Evolutionary conservation across 2,888 invertebrate species (phyloP).

Genomic region (Antheraea assamensis): DNA sequence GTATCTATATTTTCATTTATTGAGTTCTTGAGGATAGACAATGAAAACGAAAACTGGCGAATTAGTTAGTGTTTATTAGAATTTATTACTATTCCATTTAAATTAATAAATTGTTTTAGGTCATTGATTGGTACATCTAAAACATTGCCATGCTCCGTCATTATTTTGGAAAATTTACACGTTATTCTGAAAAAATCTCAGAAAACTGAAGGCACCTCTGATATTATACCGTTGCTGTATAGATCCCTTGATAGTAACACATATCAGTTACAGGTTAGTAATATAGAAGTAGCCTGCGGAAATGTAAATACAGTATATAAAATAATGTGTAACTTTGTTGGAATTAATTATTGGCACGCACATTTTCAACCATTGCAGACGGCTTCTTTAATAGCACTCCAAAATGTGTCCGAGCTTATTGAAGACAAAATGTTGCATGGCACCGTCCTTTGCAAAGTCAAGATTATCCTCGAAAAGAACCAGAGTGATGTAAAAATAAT

Average conservation of each 20-base stretch:
- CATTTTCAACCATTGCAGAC: conserved; percentile 81
- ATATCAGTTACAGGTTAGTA: conserved; percentile 92
- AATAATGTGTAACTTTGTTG: background rate
- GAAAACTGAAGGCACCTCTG: conserved; percentile 88
- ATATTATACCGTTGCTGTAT: conserved; percentile 93
- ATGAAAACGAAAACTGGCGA: background rate
- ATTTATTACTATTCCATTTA: background rate
- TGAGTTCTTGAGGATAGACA: background rate
- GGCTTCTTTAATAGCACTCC: conserved; percentile 93
- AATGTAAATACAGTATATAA: background rate
- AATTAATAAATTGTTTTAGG: conserved; percentile 62
- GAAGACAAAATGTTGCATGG: conserved; percentile 91
- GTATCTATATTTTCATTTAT: no score
- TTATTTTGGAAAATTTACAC: conserved; percentile 94
- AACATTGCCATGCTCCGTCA: conserved; percentile 92
- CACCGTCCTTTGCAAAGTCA: conserved; percentile 92
- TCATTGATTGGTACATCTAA: conserved; percentile 89
- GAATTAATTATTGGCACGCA: background rate
- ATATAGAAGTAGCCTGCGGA: background rate
- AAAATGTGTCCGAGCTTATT: conserved; percentile 91
- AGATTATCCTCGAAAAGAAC: conserved; percentile 90
- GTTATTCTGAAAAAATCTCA: conserved; percentile 93
- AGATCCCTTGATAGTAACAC: conserved; percentile 93
- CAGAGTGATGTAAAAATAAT: conserved; percentile 90
- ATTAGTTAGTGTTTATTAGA: background rate